Evolutionary conservation across 2,113 vertebrate genomes (phyloP), one percentile per base, ranked within the genome.

Genomic region (Camelus bactrianus): DNA sequence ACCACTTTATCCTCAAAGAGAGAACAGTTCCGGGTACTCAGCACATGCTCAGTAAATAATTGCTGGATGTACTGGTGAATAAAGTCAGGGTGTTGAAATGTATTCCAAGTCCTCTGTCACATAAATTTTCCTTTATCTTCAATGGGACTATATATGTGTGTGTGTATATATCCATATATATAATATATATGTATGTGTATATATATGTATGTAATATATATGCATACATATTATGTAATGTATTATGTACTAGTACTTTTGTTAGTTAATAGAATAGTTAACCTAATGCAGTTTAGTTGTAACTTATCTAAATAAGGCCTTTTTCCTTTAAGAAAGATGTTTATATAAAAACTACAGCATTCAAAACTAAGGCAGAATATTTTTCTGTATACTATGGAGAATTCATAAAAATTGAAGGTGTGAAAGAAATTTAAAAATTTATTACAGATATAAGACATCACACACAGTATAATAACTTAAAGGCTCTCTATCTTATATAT

Each of bases 331-430:
- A 72, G 52, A n/a, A 93, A 65, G 65, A 54, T 87, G 19, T 64
- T n/a, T n/a, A 7, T 56, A 26, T 89, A 94, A 75, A 91, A 94
- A 32, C 2, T 75, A 80, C 5, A 85, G 46, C 28, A 46, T 77
- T 89, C 60, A 93, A 76, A 93, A 82, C 28, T 84, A 89, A 79
- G 50, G 46, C 91, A 88, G 38, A 70, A 65, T 20, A 54, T 62
- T 79, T 82, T 93, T 42, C 32, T 69, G 8, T 73, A 8, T 65
- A 30, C 6, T 20, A 26, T 35, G 60, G 32, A 75, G 4, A 96
- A 67, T 35, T 86, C 32, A 86, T 86, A 90, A 35, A 48, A 76
- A 38, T 54, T 81, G 4, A 35, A 97, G 28, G 16, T 60, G 58
- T 65, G 48, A 60, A 64, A 83, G 13, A 56, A 89, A 19, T 88